Conservation (phyloP, 2,113 vertebrate species). For the Erythrocercus mccallii region DNA sequence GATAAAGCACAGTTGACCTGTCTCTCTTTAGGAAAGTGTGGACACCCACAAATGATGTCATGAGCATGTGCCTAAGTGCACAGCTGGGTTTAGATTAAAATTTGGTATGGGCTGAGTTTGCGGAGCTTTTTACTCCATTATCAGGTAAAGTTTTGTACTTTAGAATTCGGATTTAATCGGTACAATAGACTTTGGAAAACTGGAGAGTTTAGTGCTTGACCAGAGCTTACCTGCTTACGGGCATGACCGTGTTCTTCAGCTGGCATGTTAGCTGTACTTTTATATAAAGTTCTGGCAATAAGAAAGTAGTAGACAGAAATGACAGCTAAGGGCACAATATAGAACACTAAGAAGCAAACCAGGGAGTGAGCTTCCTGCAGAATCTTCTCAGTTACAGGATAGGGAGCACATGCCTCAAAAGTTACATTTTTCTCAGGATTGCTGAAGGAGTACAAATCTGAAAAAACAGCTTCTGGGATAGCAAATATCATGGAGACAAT, state of each 20-base stretch:
- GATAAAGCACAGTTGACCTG: not conserved
- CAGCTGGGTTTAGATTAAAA: not conserved
- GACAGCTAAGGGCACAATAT: conserved; percentile 75
- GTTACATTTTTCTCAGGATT: conserved; percentile 71
- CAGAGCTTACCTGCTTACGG: conserved; percentile 75
- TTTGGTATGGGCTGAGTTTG: not conserved
- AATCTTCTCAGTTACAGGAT: conserved; percentile 74
- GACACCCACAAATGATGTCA: not conserved
- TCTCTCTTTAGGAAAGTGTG: not conserved
- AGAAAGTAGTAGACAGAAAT: conserved; percentile 82
- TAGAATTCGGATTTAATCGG: not conserved
- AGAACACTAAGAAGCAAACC: conserved; percentile 79
- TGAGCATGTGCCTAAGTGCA: not conserved
- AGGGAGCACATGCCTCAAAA: conserved; percentile 74
- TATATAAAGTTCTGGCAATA: conserved; percentile 78
- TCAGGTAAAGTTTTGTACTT: not conserved
- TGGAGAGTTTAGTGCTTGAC: not conserved
- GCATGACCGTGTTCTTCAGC: conserved; percentile 77
- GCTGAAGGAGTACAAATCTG: conserved; percentile 75
- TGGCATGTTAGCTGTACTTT: conserved; percentile 78
- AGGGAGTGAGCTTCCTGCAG: conserved; percentile 78
- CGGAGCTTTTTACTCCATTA: not conserved
- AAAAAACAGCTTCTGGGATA: conserved; percentile 79
- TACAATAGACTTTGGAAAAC: not conserved
- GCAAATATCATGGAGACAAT: conserved; percentile 76